Conservation (phyloP, 1,140 invertebrate genomes). For the Euura lappo region DNA sequence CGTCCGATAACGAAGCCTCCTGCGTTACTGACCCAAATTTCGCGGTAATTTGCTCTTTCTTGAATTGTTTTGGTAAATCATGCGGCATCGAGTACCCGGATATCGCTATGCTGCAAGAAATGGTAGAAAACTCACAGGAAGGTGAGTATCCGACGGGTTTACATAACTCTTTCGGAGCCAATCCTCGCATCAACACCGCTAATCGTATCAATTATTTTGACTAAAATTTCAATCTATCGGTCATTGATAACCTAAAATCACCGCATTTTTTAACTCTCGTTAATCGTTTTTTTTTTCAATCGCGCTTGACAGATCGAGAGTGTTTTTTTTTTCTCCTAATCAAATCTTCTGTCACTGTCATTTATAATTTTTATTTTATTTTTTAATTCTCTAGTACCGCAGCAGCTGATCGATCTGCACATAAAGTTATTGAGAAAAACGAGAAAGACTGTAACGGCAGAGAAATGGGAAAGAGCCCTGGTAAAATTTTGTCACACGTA, state of each 20-base stretch:
- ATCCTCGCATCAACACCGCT: too few species aligned
- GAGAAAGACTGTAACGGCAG: slow-evolving; percentile 81
- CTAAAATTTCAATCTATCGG: too few species aligned
- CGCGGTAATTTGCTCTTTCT: slow-evolving; percentile 92
- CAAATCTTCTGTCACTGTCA: too few species aligned
- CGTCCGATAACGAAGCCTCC: slow-evolving; percentile 82
- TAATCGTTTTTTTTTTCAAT: too few species aligned
- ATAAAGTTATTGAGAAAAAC: slow-evolving; percentile 88
- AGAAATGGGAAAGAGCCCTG: slow-evolving; percentile 89
- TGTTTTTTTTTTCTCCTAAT: slow-evolving; percentile 27
- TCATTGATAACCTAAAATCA: too few species aligned
- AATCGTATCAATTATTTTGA: too few species aligned
- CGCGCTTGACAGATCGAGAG: slow-evolving; percentile 32
- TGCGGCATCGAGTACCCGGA: slow-evolving; percentile 78
- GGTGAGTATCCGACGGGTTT: slow-evolving; percentile 63
- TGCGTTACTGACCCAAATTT: slow-evolving; percentile 95
- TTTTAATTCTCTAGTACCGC: slow-evolving; percentile 72
- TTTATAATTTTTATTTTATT: slow-evolving; percentile 46
- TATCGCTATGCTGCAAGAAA: slow-evolving; percentile 83
- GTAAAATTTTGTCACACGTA: slow-evolving; percentile 92
- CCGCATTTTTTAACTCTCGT: too few species aligned
- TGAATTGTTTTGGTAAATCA: slow-evolving; percentile 84
- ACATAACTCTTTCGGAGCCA: too few species aligned
- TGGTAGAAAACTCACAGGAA: slow-evolving; percentile 87
- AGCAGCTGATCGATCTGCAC: slow-evolving; percentile 83